A percentile compares a stretch with the other conserved stretches of the same genome.
Conservation (phyloP, 2,888 invertebrate species). For the Perizoma flavofasciatum region DNA sequence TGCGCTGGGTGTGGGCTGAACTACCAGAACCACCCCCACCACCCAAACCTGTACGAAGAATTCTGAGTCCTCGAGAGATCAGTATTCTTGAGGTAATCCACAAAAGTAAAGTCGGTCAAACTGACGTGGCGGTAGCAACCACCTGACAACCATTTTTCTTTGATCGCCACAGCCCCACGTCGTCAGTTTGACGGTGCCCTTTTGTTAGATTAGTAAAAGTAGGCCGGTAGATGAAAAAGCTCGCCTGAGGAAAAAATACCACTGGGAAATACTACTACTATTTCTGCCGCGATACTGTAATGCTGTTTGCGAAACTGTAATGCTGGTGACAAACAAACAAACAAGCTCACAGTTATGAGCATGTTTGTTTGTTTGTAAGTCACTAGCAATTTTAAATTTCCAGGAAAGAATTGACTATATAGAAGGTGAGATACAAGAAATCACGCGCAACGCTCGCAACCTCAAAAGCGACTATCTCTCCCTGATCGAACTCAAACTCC, state of each 20-base stretch:
- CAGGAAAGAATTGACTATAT: slow-evolving; percentile 81
- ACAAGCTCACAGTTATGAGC: too few species aligned
- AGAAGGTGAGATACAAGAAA: slow-evolving; percentile 79
- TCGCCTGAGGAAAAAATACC: too few species aligned
- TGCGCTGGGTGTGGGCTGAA: slow-evolving; percentile 74
- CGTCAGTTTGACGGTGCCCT: too few species aligned
- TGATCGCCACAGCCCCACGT: too few species aligned
- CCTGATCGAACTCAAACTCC: slow-evolving; percentile 68
- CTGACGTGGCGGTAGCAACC: too few species aligned
- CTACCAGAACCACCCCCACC: slow-evolving; percentile 75
- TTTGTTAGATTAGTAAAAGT: too few species aligned
- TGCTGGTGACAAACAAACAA: too few species aligned
- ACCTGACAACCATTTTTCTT: too few species aligned
- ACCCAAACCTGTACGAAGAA: slow-evolving; percentile 62
- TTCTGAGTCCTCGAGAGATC: slow-evolving; percentile 70
- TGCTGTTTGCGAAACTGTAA: too few species aligned
- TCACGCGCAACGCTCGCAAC: slow-evolving; percentile 76
- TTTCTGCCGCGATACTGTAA: too few species aligned
- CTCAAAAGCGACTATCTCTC: slow-evolving; percentile 74
- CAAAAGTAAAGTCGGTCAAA: background rate
- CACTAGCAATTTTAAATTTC: slow-evolving; percentile 31
- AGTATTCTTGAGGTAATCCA: slow-evolving; percentile 74
- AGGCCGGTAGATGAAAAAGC: background rate
- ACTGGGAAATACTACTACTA: too few species aligned
- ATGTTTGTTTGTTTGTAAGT: too few species aligned